Evolutionary conservation across 1,140 invertebrate genomes (phyloP).

Genomic region (Hycleus phaleratus): DNA sequence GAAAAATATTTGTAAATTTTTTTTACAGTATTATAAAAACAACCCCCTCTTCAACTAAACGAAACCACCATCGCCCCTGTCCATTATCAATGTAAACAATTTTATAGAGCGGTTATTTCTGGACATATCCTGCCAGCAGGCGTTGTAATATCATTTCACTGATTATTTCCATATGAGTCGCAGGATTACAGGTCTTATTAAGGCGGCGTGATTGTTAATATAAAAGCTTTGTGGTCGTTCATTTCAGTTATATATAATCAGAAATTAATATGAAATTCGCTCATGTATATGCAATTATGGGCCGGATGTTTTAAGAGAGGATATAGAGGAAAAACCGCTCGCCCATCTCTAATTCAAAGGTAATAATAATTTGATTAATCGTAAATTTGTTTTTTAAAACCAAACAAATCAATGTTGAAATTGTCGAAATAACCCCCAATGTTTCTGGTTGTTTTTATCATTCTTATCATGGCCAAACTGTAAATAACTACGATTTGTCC

Average conservation of each 20-base stretch:
- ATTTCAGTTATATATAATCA: constrained; percentile 37
- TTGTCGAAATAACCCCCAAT: not conserved
- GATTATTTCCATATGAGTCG: constrained; percentile 37
- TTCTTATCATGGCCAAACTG: constrained; percentile 37
- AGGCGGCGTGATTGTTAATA: constrained; percentile 36
- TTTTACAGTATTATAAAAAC: no score
- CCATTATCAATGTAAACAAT: no score
- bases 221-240: constrained; percentile 43
- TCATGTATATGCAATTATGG: constrained; percentile 39
- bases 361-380: no score
- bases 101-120: no score
- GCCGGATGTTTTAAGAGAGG: constrained; percentile 37
- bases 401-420: no score
- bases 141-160: constrained; percentile 31
- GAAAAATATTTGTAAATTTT: no score
- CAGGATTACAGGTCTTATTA: constrained; percentile 42
- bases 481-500: constrained; percentile 40
- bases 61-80: no score
- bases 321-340: not conserved
- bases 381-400: no score
- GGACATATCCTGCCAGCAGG: constrained; percentile 19
- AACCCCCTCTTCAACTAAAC: no score
- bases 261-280: constrained; percentile 44
- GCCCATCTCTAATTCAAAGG: not conserved
- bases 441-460: constrained; percentile 1